Evolutionary conservation across 2,888 invertebrate genomes (phyloP).

Genomic region (Melanotus villosus): DNA sequence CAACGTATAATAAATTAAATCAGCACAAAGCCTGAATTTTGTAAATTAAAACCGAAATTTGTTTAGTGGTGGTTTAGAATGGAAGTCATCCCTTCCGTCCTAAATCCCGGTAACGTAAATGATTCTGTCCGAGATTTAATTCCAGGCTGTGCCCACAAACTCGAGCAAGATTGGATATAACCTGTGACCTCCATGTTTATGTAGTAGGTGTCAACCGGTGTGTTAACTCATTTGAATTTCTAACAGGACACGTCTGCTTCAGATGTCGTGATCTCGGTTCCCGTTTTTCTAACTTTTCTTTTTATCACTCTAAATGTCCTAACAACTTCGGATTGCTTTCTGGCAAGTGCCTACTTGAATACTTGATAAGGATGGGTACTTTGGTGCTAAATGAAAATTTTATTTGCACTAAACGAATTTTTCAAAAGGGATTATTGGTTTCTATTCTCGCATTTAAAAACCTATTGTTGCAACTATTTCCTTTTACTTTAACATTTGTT

Average conservation of each 20-base stretch:
- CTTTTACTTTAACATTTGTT: too few relatives aligned
- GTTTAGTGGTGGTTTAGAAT: background rate
- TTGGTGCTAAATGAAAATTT: too few relatives aligned
- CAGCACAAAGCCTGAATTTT: too few relatives aligned
- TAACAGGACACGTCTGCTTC: constrained; percentile 20
- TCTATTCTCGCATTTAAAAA: too few relatives aligned
- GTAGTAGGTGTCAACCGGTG: constrained; percentile 25
- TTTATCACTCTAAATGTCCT: background rate
- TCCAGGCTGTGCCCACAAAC: constrained; percentile 20
- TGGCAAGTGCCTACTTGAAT: too few relatives aligned
- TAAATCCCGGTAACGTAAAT: background rate
- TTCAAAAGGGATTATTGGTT: too few relatives aligned
- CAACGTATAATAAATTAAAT: too few relatives aligned
- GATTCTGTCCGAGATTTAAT: constrained; percentile 6
- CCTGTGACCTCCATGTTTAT: constrained; percentile 25
- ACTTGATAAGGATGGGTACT: too few relatives aligned
- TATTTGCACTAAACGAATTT: too few relatives aligned
- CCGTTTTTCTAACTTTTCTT: constrained; percentile 1
- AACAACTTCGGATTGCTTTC: too few relatives aligned
- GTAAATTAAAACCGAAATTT: too few relatives aligned
- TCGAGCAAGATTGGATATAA: constrained; percentile 22
- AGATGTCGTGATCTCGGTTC: constrained; percentile 19
- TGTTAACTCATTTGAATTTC: constrained; percentile 27
- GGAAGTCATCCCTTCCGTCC: background rate
- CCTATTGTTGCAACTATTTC: too few relatives aligned